Evolutionary conservation across 2,888 invertebrate species (phyloP), one percentile per base, ranked within the genome.

Genomic region (Scaptodrosophila latifasciaeformis): DNA sequence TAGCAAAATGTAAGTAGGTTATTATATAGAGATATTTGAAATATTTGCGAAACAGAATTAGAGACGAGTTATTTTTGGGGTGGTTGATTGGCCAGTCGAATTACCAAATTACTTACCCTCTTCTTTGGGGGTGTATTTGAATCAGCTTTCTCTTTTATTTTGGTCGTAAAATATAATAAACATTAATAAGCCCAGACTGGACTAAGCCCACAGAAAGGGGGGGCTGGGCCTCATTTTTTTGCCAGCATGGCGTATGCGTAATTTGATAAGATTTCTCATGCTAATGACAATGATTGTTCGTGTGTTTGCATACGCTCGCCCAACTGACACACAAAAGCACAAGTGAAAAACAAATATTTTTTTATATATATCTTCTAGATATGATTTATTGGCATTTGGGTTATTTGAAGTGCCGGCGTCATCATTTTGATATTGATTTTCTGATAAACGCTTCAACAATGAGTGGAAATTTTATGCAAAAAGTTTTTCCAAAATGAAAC

Each of bases 381-480:
- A n/a, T n/a, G n/a, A n/a, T n/a, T n/a, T n/a, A n/a, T n/a, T n/a
- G n/a, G n/a, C n/a, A n/a, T n/a, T n/a, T n/a, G n/a, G n/a, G n/a
- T n/a, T n/a, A n/a, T n/a, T n/a, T n/a, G n/a, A n/a, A n/a, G n/a
- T n/a, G n/a, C n/a, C n/a, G n/a, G n/a, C n/a, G n/a, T n/a, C n/a
- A n/a, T n/a, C n/a, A n/a, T n/a, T n/a, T n/a, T n/a, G n/a, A 52
- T 77, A 75, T 75, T 70, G 80, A 75, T 75, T 75, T 75, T 70
- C 46, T 62, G 75, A 75, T 75, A 80, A 65, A 49, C 55, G 47
- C 15, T 15, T 6, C 13, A 2, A 3, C n/a, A n/a, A n/a, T n/a
- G n/a, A n/a, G n/a, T n/a, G n/a, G n/a, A n/a, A n/a, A n/a, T n/a
- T n/a, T n/a, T n/a, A n/a, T n/a, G n/a, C n/a, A n/a, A n/a, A n/a